A percentile compares a stretch with the other conserved stretches of the same genome.
Conservation (phyloP, 2,888 invertebrate genomes). For the Apotomis turbidana region DNA sequence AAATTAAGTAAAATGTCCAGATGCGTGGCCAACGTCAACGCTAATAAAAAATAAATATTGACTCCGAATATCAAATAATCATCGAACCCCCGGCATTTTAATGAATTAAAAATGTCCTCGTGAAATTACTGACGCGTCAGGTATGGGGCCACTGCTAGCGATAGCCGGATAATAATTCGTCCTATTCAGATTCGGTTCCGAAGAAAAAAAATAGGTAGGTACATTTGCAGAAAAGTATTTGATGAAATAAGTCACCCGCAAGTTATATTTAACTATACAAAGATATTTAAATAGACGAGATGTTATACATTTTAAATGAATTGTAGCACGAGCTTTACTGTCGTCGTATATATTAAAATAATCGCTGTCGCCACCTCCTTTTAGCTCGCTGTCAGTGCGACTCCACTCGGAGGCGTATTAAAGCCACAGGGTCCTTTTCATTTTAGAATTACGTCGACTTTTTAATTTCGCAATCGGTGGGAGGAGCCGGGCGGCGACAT, state of each 20-base stretch:
- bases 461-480: conserved; percentile 69
- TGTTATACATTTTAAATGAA: no score
- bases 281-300: no score
- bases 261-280: no score
- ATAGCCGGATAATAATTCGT: neutral
- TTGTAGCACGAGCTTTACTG: no score
- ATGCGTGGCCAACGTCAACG: conserved; percentile 48
- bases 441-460: conserved; percentile 60
- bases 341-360: no score
- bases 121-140: conserved; percentile 53
- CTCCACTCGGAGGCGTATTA: conserved; percentile 44
- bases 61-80: conserved; percentile 68
- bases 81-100: conserved; percentile 64
- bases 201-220: no score
- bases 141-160: conserved; percentile 46
- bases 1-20: conserved; percentile 30
- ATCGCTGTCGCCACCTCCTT: conserved; percentile 26
- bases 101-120: conserved; percentile 79
- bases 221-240: no score
- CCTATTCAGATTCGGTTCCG: neutral
- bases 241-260: no score
- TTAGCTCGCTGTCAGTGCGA: conserved; percentile 47
- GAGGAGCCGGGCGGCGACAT: conserved; percentile 66
- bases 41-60: conserved; percentile 76
- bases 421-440: conserved; percentile 52